Percentiles rank a stretch among this genome's conserved stretches.
These are phyloP conservation scores for Mactra quadrangularis DNA, from an alignment of 1,140 invertebrate genomes.

Conservation along the genomic window DNA sequence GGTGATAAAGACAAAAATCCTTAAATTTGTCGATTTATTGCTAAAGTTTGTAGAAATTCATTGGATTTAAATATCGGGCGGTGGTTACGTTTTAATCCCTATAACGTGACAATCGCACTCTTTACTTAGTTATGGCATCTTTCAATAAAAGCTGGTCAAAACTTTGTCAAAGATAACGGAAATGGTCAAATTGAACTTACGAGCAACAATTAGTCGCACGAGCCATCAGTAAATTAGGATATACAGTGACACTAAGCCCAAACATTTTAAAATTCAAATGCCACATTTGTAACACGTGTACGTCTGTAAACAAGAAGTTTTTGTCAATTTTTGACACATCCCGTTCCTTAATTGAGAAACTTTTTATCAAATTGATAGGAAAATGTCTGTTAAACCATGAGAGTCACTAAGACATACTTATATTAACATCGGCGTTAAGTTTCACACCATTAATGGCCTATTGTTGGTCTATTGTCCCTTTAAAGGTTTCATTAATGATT, in stretches of 20 bases:
- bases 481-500: slow-evolving; percentile 27
- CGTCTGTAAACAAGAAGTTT: slow-evolving; percentile 54
- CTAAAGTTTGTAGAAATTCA: too few species aligned
- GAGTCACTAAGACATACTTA: slow-evolving; percentile 33
- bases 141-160: slow-evolving; percentile 26
- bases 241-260: slow-evolving; percentile 54
- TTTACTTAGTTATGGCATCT: slow-evolving; percentile 26
- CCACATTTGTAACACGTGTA: slow-evolving; percentile 44
- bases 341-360: slow-evolving; percentile 33
- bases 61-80: background rate
- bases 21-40: too few species aligned
- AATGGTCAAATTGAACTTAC: slow-evolving; percentile 39
- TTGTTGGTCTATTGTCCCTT: slow-evolving; percentile 46
- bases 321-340: slow-evolving; percentile 43
- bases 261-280: slow-evolving; percentile 5
- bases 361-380: too few species aligned
- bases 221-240: background rate
- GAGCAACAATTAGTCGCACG: background rate
- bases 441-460: slow-evolving; percentile 9
- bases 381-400: too few species aligned
- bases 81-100: slow-evolving; percentile 22
- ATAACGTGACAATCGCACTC: slow-evolving; percentile 32
- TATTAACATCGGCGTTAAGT: slow-evolving; percentile 2
- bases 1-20: too few species aligned
- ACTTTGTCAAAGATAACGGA: slow-evolving; percentile 14